Conservation (phyloP, 2,888 invertebrate genomes). For the Malachius bipustulatus region DNA sequence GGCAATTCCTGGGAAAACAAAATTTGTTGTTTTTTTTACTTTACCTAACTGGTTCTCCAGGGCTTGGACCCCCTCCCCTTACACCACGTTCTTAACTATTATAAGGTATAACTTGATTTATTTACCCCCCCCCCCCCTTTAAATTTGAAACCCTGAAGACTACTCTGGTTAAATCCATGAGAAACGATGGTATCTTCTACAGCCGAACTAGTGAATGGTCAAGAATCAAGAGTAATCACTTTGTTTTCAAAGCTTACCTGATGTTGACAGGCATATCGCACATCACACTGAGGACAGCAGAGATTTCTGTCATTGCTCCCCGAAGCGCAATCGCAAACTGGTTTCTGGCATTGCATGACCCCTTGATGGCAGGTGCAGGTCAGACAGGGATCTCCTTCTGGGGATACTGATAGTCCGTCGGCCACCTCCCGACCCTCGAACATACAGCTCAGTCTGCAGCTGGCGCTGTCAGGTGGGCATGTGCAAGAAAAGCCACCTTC, state of each 20-base stretch:
- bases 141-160: no score
- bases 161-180: no score
- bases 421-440: conserved; percentile 53
- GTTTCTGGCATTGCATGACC: conserved; percentile 55
- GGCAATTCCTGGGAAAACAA: conserved; percentile 57
- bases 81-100: no score
- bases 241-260: no score
- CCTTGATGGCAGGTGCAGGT: conserved; percentile 45
- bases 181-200: no score
- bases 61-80: no score
- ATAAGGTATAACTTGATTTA: no score
- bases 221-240: no score
- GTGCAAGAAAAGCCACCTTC: conserved; percentile 70
- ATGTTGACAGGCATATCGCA: conserved; percentile 61
- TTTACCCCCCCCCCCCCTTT: no score
- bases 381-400: conserved; percentile 37
- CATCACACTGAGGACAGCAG: conserved; percentile 76
- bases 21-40: no score
- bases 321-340: conserved; percentile 54
- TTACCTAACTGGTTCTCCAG: no score
- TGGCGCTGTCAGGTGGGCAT: conserved; percentile 45
- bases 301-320: conserved; percentile 41
- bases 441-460: conserved; percentile 63
- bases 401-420: conserved; percentile 44
- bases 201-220: no score